Evolutionary conservation across 2,113 vertebrate genomes (phyloP).

Genomic region (Eidolon helvum): DNA sequence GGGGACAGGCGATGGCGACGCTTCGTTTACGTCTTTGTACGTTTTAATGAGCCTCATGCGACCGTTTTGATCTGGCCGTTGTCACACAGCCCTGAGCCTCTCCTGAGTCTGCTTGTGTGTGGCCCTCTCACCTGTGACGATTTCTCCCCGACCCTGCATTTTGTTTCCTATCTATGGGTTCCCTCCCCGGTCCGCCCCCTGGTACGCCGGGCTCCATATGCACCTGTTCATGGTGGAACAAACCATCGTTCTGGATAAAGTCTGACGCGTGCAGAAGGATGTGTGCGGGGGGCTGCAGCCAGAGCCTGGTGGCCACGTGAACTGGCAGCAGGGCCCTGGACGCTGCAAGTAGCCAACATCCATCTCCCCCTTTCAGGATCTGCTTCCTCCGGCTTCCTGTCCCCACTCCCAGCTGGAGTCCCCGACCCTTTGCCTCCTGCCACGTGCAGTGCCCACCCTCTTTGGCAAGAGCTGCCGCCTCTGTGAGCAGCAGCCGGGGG

Average conservation of each 20-base stretch:
- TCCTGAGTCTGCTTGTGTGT: background rate
- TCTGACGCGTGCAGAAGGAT: background rate
- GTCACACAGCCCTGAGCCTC: background rate
- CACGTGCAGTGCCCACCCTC: background rate
- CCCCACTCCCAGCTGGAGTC: background rate
- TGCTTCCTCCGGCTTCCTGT: background rate
- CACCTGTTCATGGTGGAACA: background rate
- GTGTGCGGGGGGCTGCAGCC: background rate
- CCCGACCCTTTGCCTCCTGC: background rate
- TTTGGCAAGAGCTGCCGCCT: rapidly evolving
- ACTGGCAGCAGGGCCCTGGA: constrained; percentile 1
- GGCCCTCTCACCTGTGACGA: background rate
- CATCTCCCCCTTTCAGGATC: background rate
- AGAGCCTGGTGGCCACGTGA: background rate
- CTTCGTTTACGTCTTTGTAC: constrained; percentile 57
- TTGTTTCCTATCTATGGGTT: background rate
- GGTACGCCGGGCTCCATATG: constrained; percentile 22
- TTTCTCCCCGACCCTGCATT: background rate
- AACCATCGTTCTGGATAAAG: background rate
- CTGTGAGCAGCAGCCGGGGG: background rate
- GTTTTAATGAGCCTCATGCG: background rate
- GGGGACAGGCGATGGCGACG: constrained; percentile 60
- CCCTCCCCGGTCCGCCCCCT: background rate
- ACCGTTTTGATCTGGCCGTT: constrained; percentile 24
- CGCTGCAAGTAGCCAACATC: background rate